Base-by-base conservation (phyloP, 2,113 vertebrate genomes). In the Aptenodytes patagonicus region DNA sequence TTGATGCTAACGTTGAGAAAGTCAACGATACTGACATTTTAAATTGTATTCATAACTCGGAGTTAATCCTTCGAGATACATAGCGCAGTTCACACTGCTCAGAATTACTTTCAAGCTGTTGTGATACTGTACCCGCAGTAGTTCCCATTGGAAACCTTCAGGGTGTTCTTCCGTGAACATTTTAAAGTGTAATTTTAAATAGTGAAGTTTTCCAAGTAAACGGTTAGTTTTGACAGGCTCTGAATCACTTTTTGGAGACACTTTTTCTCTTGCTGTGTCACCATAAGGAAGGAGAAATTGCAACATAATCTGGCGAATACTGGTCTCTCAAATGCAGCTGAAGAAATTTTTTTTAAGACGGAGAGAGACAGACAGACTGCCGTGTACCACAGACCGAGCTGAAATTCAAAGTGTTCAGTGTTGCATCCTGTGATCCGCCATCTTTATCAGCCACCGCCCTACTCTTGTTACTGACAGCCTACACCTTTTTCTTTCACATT, bases 141-240 rank as follows among this genome's bases (percentile, higher is more conserved):
- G 31, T 11, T 25, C 11, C 3, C 17, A 4, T 1, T 26, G 14
- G 64, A 55, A 60, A 25, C 17, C 34, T 44, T 17, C 34, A 21
- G 36, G 11, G 19, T 14, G 0, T 14, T 77, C 58, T 24, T 36
- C n/a, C 3, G 0, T 3, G 2, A 32, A 34, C 16, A 5, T 9
- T 22, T 52, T 8, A 2, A 36, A 42, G 17, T 21, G 7, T 40
- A 12, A 62, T 54, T 49, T 40, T 21, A 57, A 65, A 72, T 14
- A 34, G 13, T 4, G 22, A 16, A 3, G 17, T 66, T 84, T 38
- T 34, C 81, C 73, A 19, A 34, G 42, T 7, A 11, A 64, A 58
- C 0, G 1, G 17, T 31, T 19, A 17, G 12, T 8, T 44, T 32
- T 19, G 22, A 11, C 52, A 52, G 66, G 26, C 38, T 65, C 49